These are phyloP conservation scores for Oceanodroma tethys DNA, from an alignment of 2,113 vertebrate genomes.

Conservation along the genomic window DNA sequence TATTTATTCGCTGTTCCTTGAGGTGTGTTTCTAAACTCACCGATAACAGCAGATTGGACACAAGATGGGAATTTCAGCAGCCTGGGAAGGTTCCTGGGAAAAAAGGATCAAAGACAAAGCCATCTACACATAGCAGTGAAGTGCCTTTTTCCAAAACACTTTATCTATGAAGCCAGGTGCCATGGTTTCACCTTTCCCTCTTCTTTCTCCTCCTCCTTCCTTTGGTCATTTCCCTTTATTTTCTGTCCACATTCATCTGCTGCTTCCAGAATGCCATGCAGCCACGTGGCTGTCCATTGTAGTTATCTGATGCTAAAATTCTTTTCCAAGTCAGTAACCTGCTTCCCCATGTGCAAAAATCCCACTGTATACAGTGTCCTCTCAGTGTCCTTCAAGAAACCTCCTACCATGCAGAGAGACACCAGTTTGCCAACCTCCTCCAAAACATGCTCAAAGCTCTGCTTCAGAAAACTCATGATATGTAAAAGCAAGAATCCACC, in stretches of 20 bases:
- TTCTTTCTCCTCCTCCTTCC: background rate
- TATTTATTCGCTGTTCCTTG: background rate
- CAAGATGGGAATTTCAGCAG: background rate
- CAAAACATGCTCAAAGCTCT: background rate
- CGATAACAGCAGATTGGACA: background rate
- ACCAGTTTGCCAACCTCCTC: background rate
- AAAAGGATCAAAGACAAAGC: background rate
- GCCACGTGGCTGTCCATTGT: too few relatives aligned
- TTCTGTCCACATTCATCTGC: background rate
- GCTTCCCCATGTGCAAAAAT: background rate
- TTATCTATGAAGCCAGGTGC: background rate
- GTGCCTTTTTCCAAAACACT: background rate
- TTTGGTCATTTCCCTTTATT: background rate
- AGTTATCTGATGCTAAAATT: background rate
- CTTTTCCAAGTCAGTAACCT: background rate
- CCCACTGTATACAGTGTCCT: background rate
- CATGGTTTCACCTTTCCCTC: background rate
- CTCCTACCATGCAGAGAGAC: background rate
- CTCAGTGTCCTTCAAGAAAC: background rate
- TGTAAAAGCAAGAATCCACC: background rate
- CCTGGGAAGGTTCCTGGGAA: background rate
- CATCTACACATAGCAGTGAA: background rate
- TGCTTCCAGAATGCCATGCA: background rate
- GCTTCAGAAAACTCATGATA: background rate
- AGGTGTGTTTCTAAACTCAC: background rate